Evolutionary conservation across 2,888 invertebrate species (phyloP), one percentile per base, ranked within the genome.

Genomic region (Liodrosophila aerea): DNA sequence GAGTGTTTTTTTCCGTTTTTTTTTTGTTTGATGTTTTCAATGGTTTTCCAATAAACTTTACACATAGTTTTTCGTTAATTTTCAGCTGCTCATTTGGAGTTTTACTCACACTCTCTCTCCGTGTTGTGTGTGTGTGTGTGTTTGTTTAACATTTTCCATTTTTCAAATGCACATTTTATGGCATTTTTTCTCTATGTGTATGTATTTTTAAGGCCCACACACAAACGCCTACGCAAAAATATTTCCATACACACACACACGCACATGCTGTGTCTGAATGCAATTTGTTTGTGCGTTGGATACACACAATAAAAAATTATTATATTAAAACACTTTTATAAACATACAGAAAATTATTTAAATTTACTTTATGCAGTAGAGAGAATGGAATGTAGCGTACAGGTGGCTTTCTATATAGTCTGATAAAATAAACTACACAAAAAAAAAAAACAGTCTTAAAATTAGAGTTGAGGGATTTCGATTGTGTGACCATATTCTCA

Each of bases 41-140:
- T 77, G 69, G 39, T 52, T 70, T 78, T 75, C 53, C 82, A 81
- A 81, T 81, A 61, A 62, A 69, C 52, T 71, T 69, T 62, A 51
- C 63, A 64, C 70, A 74, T 56, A 36, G 12, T 60, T 64, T 70
- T 56, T 45, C 56, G 22, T 22, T 22, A 22, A 22, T 22, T 22
- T 22, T 22, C 46, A 57, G 54, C 49, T 67, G 63, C 58, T 67
- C 68, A 33, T 67, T 58, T 50, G 9, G 33, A 41, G 36, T 33
- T 39, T 31, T 62, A 47, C 33, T 52, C 47, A 4, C 5, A 4
- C 22, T 22, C 22, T 22, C n/a, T n/a, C n/a, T n/a, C n/a, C n/a
- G n/a, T n/a, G n/a, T n/a, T n/a, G n/a, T n/a, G n/a, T n/a, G n/a
- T n/a, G n/a, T n/a, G n/a, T n/a, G n/a, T n/a, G n/a, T n/a, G n/a